Percentiles rank a stretch among this genome's conserved stretches.
These are phyloP conservation scores for Chauna torquata DNA, from an alignment of 2,113 vertebrate species.

Conservation along the genomic window DNA sequence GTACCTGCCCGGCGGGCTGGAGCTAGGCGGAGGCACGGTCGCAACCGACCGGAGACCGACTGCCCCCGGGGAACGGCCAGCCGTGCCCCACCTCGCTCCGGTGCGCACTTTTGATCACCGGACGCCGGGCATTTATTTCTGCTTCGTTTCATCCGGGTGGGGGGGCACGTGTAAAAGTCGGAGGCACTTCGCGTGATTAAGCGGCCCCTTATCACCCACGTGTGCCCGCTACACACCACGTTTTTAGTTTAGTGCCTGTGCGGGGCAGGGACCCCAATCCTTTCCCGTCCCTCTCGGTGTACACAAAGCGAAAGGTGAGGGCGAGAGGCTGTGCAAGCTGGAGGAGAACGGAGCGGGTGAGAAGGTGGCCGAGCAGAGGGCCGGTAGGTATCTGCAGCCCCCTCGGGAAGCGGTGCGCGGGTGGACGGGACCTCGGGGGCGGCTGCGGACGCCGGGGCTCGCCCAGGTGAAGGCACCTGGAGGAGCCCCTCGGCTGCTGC, in stretches of 20 bases:
- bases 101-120: neutral
- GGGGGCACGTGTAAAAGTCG: neutral
- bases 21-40: neutral
- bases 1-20: conserved; percentile 8
- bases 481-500: neutral
- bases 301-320: neutral
- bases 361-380: neutral
- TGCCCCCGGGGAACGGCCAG: neutral
- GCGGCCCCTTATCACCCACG: neutral
- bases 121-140: neutral
- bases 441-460: neutral
- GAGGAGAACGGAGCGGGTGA: neutral
- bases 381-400: neutral
- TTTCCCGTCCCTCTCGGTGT: neutral
- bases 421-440: neutral
- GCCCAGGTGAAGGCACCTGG: neutral
- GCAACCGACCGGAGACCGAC: neutral
- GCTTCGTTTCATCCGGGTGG: neutral
- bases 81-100: neutral
- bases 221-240: neutral
- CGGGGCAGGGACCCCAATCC: neutral
- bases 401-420: neutral
- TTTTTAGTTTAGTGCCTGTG: neutral
- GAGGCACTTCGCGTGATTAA: neutral
- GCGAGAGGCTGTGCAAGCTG: neutral